Base-by-base conservation (phyloP, 2,113 vertebrate species). In the Chionis minor region DNA sequence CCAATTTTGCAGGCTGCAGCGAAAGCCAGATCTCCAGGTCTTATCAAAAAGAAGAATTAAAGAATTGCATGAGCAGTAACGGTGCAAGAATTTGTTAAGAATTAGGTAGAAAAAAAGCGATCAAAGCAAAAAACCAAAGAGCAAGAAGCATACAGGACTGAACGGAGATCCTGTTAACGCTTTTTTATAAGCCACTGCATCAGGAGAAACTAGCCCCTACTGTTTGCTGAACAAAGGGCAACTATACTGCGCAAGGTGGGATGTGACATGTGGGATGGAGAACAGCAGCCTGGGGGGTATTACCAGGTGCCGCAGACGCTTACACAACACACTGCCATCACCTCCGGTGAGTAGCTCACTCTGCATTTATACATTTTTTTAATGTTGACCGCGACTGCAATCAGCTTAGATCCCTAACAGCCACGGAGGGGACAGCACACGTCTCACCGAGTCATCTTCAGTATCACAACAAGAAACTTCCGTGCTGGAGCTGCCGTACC, bases 261-360 rank as follows among this genome's bases (percentile, higher is more conserved):
- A 59, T 0, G 6, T 12, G 59, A 89, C 86, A 70, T 6, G 18
- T 0, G 10, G 24, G 51, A 40, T 3, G 14, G 26, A 69, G 33
- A 54, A 74, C 10, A 78, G 70, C 61, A 62, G 77, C 73, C 19
- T 4, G 24, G 10, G 32, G 54, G 8, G 21, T 8, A 42, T 27
- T 61, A 47, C 6, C 9, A 63, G n/a, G 56, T 66, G 49, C 45
- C 74, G 61, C 52, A 84, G 30, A 12, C 15, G 40, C 26, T 66
- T 32, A n/a, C 13, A 22, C 16, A 79, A 35, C 22, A 47, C 42
- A 17, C 6, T 45, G 78, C 56, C 19, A 45, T 32, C 2, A 4
- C 49, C 30, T 65, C 59, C 26, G 35, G 27, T 15, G 11, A 0
- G 0, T 8, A 12, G 72, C 58, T 78, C 52, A 13, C 35, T 51